A percentile compares a stretch with the other conserved stretches of the same genome.
Conservation (phyloP, 2,888 invertebrate genomes). For the Cantharis nigra region DNA sequence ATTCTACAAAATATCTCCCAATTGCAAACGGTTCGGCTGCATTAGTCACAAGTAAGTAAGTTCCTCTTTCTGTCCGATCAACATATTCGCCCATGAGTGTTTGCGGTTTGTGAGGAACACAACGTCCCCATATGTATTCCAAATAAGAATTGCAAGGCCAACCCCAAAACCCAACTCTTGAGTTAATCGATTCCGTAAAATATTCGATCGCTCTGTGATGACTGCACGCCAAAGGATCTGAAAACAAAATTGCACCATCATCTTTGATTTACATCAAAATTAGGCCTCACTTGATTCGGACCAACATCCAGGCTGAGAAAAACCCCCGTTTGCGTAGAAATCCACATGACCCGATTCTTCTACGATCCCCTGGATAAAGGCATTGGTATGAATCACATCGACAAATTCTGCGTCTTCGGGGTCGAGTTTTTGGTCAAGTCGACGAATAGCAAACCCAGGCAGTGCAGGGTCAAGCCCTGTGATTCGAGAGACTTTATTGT, state of each 20-base stretch:
- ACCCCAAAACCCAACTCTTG: conserved; percentile 67
- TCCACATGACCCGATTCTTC: conserved; percentile 71
- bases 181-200: conserved; percentile 68
- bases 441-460: conserved; percentile 65
- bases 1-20: conserved; percentile 60
- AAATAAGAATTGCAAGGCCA: conserved; percentile 66
- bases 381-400: conserved; percentile 74
- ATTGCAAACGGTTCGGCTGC: conserved; percentile 62
- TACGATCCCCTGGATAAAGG: conserved; percentile 68
- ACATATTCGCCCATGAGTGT: conserved; percentile 60
- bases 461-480: conserved; percentile 73
- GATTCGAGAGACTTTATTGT: conserved; percentile 61
- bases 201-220: conserved; percentile 68
- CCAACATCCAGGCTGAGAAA: conserved; percentile 70
- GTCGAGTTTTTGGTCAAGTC: conserved; percentile 63
- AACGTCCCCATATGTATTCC: conserved; percentile 62
- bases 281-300: conserved; percentile 51
- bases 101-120: conserved; percentile 59
- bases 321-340: conserved; percentile 74
- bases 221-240: conserved; percentile 66
- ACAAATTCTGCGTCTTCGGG: conserved; percentile 69
- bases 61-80: conserved; percentile 54
- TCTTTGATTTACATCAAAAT: background rate
- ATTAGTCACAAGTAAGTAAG: conserved; percentile 62
- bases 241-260: conserved; percentile 33